Conservation (phyloP, 2,113 vertebrate genomes). For the Hucho hucho region DNA sequence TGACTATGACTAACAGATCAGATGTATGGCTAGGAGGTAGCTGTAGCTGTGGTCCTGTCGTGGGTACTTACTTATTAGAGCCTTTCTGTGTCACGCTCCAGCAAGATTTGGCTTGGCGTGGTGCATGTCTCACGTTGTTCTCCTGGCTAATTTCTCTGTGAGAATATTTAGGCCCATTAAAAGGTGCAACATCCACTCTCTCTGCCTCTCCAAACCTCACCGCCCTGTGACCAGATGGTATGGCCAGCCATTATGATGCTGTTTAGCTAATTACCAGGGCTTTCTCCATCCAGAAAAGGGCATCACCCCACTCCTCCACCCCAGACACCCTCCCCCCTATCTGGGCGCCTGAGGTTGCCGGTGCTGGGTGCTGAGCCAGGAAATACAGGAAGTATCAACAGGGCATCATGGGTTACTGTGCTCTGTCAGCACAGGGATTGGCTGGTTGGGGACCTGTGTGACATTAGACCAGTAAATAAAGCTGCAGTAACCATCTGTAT, state of each 20-base stretch:
- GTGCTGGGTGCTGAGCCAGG: conserved; percentile 42
- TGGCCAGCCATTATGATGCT: conserved; percentile 58
- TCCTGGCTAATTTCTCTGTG: conserved; percentile 52
- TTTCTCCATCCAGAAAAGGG: conserved; percentile 27
- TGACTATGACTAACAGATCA: background rate
- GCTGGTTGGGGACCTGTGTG: background rate
- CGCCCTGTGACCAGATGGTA: conserved; percentile 67
- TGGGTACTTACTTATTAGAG: background rate
- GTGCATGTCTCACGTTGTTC: conserved; percentile 28
- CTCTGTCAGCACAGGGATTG: conserved; percentile 18
- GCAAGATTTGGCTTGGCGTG: background rate
- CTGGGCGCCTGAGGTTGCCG: conserved; percentile 37
- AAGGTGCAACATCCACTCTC: conserved; percentile 64
- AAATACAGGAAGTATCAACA: conserved; percentile 29
- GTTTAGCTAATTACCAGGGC: conserved; percentile 71
- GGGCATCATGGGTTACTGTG: conserved; percentile 30
- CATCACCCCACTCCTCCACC: conserved; percentile 22
- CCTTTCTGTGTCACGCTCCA: background rate
- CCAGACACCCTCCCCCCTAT: conserved; percentile 33
- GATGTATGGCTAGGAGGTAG: background rate
- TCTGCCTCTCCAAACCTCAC: conserved; percentile 17
- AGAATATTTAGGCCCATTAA: conserved; percentile 71
- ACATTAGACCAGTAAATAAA: conserved; percentile 39
- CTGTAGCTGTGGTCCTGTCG: background rate
- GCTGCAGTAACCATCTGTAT: conserved; percentile 43